These are phyloP conservation scores for Latheticus oryzae DNA, from an alignment of 2,888 invertebrate species.

Conservation along the genomic window DNA sequence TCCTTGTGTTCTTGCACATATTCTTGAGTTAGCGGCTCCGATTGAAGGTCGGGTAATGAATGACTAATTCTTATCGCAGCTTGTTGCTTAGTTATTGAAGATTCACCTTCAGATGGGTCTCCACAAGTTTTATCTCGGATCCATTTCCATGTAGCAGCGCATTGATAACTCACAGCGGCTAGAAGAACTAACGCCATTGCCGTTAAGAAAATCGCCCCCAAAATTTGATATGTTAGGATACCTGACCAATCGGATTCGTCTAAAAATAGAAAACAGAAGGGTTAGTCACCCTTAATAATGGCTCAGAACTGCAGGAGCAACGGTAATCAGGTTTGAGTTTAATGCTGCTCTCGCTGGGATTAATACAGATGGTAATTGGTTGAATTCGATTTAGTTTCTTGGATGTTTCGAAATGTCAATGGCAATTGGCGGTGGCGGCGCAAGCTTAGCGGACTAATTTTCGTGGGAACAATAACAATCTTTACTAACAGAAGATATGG, in stretches of 20 bases:
- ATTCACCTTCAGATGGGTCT: conserved; percentile 55
- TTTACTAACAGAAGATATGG: too few species aligned
- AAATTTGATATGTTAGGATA: conserved; percentile 68
- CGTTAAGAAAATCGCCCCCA: conserved; percentile 67
- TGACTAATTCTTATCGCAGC: conserved; percentile 81
- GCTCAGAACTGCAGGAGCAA: conserved; percentile 13
- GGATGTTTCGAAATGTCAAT: not conserved
- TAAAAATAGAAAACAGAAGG: conserved; percentile 46
- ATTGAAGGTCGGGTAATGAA: conserved; percentile 80
- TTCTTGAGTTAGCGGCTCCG: conserved; percentile 75
- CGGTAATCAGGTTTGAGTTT: conserved; percentile 19
- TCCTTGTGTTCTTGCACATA: conserved; percentile 80
- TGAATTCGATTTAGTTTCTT: conserved; percentile 11
- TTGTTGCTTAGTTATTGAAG: conserved; percentile 71
- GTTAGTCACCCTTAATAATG: conserved; percentile 24
- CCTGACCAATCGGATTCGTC: conserved; percentile 64
- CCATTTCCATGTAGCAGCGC: conserved; percentile 80
- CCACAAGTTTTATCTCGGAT: conserved; percentile 70
- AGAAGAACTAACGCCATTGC: conserved; percentile 74
- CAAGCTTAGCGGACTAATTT: not conserved
- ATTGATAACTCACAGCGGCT: conserved; percentile 79
- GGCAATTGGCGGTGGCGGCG: not conserved
- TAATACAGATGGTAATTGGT: conserved; percentile 27
- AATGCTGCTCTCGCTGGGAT: not conserved
- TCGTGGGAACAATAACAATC: not conserved